Evolutionary conservation across 2,113 vertebrate genomes (phyloP).

Genomic region (Patagioenas fasciata): DNA sequence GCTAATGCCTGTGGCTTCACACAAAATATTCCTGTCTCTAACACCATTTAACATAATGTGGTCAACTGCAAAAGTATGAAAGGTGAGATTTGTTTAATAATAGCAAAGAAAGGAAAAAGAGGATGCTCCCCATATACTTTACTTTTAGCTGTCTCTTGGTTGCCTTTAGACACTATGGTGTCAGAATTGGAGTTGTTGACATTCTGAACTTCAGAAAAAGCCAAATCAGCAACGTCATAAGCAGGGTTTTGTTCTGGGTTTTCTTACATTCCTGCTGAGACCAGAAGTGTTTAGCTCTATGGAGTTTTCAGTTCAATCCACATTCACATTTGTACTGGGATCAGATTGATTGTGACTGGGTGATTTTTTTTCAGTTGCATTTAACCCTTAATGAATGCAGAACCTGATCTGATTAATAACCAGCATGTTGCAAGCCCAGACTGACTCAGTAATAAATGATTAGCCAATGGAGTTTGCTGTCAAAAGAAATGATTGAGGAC

Average conservation of each 20-base stretch:
- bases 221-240: not conserved
- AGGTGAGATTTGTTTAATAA: not conserved
- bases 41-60: not conserved
- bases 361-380: not conserved
- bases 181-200: not conserved
- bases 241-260: not conserved
- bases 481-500: conserved; percentile 23
- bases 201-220: not conserved
- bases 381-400: not conserved
- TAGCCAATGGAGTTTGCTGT: conserved; percentile 30
- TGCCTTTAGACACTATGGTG: not conserved
- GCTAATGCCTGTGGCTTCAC: rapidly evolving
- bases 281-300: not conserved
- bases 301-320: not conserved
- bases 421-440: not conserved
- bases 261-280: rapidly evolving
- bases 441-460: conserved; percentile 22
- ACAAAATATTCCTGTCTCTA: not conserved
- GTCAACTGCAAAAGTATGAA: not conserved
- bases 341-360: not conserved
- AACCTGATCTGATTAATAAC: conserved; percentile 12
- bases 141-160: not conserved
- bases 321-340: not conserved
- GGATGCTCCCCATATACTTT: not conserved
- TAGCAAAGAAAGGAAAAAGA: not conserved